Evolutionary conservation across 2,797 vertebrate species (phyloP).

Genomic region (Tiaroga cobitis): DNA sequence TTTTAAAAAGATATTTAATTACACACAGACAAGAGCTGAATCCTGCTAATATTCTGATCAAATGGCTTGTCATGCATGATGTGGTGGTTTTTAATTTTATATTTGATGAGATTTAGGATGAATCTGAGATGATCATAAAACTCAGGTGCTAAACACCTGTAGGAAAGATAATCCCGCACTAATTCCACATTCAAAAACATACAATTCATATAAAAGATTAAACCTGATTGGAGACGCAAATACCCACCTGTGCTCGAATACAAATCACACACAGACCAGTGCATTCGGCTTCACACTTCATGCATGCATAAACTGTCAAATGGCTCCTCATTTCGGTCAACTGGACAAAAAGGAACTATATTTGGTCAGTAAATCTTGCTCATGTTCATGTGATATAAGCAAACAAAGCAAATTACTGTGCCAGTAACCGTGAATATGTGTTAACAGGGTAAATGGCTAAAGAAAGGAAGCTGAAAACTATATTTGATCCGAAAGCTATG

Average conservation of each 20-base stretch:
- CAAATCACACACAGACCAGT: not conserved
- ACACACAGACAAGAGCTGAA: not conserved
- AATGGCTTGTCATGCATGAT: not conserved
- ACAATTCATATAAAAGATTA: conserved; percentile 9
- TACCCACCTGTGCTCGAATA: not conserved
- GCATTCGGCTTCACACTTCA: not conserved
- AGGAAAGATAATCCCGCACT: not conserved
- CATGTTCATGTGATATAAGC: not conserved
- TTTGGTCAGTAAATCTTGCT: not conserved
- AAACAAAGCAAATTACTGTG: not conserved
- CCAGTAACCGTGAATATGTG: not conserved
- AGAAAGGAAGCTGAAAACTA: not conserved
- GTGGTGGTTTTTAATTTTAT: not conserved
- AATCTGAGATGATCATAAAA: not conserved
- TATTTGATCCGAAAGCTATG: not conserved
- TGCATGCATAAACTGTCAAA: not conserved
- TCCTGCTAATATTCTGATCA: conserved; percentile 19
- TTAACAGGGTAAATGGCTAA: not conserved
- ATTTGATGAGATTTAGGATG: conserved; percentile 3
- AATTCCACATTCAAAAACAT: conserved; percentile 19
- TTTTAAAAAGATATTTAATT: not conserved
- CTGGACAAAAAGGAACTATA: not conserved
- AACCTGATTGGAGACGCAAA: not conserved
- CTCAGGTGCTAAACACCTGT: not conserved
- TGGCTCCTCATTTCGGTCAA: not conserved